Percentiles rank a stretch among this genome's conserved stretches.
phyloP scores from a whole-genome alignment of 1,140 invertebrate genomes.

The Ylistrum balloti region DNA sequence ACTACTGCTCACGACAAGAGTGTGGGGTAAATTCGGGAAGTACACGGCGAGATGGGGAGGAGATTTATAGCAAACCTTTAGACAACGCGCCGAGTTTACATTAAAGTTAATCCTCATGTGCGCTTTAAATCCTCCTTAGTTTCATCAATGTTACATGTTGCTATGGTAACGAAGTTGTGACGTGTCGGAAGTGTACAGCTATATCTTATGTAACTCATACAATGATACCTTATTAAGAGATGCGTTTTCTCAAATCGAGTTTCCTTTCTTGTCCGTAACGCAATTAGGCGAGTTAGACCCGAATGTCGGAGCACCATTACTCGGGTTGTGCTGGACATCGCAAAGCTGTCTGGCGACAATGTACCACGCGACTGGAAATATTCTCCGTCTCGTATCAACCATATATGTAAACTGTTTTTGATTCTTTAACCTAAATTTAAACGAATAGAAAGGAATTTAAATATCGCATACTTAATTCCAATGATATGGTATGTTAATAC shows the following conservation, averaged over 20 bases:
- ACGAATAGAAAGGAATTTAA: no score
- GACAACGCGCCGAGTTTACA: constrained; percentile 5
- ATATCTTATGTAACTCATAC: not conserved
- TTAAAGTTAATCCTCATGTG: constrained; percentile 4
- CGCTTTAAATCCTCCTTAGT: constrained; percentile 14
- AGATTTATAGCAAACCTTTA: not conserved
- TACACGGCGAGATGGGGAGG: not conserved
- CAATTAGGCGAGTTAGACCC: not conserved
- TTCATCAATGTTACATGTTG: constrained; percentile 32
- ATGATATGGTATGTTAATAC: no score
- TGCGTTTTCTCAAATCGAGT: constrained; percentile 13
- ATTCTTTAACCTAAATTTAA: no score
- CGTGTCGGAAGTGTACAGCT: not conserved
- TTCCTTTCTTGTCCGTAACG: not conserved
- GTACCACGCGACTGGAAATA: no score
- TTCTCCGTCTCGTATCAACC: no score
- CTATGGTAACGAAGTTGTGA: constrained; percentile 9
- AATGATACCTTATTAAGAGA: not conserved
- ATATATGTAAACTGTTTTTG: no score
- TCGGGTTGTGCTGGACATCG: no score
- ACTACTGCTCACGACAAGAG: not conserved
- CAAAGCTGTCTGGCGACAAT: no score
- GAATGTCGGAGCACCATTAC: no score
- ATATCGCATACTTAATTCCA: no score
- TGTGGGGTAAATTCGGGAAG: not conserved